phyloP scores from a whole-genome alignment of 2,797 vertebrate species.

The Gambusia yucatana region DNA sequence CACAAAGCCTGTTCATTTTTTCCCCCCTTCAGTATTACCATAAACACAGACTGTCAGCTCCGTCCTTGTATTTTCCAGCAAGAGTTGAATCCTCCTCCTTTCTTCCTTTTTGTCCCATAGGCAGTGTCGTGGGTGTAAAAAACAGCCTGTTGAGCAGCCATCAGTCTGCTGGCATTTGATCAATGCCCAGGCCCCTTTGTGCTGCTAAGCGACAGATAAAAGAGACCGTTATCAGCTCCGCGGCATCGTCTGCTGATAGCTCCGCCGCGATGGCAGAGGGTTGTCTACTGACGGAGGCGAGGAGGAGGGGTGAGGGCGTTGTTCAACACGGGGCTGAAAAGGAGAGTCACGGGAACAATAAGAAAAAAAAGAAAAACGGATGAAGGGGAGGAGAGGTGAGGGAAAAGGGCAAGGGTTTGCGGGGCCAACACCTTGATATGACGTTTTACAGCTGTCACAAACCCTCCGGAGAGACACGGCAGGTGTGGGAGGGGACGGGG shows the following conservation, averaged over 20 bases:
- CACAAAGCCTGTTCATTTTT: conserved; percentile 19
- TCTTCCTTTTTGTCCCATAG: conserved; percentile 48
- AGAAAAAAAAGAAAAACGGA: conserved; percentile 25
- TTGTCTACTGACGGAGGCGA: conserved; percentile 36
- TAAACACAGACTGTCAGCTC: conserved; percentile 49
- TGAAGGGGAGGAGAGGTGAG: conserved; percentile 31
- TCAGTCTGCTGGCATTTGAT: conserved; percentile 84
- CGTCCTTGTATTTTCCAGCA: conserved; percentile 56
- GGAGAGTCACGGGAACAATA: conserved; percentile 27
- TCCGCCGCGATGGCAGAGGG: conserved; percentile 45
- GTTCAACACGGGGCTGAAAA: conserved; percentile 63
- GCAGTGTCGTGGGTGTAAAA: conserved; percentile 64
- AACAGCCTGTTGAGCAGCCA: conserved; percentile 80
- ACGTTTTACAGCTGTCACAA: conserved; percentile 81
- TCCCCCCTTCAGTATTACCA: conserved; percentile 27
- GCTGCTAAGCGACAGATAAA: conserved; percentile 83
- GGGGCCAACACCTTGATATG: conserved; percentile 77
- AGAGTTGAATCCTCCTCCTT: conserved; percentile 47
- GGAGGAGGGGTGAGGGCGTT: conserved; percentile 31
- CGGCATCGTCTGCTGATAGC: conserved; percentile 77
- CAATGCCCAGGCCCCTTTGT: conserved; percentile 83
- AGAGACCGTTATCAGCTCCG: conserved; percentile 82
- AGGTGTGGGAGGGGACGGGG: conserved; percentile 19
- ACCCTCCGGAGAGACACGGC: conserved; percentile 55
- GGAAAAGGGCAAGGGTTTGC: conserved; percentile 47